These are phyloP conservation scores for Tachysurus vachellii DNA, from an alignment of 2,113 vertebrate genomes.

Conservation along the genomic window DNA sequence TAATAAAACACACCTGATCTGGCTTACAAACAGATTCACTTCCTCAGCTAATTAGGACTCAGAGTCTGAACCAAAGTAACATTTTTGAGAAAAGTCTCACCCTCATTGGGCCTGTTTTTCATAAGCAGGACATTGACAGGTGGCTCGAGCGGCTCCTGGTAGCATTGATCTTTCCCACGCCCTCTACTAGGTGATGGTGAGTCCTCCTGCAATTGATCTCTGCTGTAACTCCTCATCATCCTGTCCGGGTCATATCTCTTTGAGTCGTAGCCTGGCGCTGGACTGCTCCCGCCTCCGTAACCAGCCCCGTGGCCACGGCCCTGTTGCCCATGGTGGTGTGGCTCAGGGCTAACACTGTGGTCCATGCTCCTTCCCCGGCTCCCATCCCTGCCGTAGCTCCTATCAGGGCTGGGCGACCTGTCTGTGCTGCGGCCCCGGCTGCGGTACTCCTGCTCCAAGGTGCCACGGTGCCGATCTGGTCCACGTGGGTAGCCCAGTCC, in stretches of 20 bases:
- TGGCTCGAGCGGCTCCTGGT: constrained; percentile 68
- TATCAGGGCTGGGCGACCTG: constrained; percentile 74
- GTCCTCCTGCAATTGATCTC: constrained; percentile 69
- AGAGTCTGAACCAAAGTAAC: no score
- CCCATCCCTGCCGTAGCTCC: constrained; percentile 65
- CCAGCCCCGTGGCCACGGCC: constrained; percentile 67
- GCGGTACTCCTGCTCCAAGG: constrained; percentile 68
- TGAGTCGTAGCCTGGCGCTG: constrained; percentile 34
- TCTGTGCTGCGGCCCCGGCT: constrained; percentile 75
- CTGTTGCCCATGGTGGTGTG: constrained; percentile 66
- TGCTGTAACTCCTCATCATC: constrained; percentile 69
- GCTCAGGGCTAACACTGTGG: constrained; percentile 69
- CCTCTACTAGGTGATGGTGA: constrained; percentile 54
- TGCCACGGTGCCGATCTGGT: constrained; percentile 70
- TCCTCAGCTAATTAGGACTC: neutral
- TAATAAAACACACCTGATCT: neutral
- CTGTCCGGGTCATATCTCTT: constrained; percentile 56
- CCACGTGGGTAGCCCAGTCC: constrained; percentile 78
- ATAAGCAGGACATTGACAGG: constrained; percentile 85
- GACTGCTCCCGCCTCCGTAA: constrained; percentile 45
- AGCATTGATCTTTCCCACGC: constrained; percentile 62
- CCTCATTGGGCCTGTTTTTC: constrained; percentile 86
- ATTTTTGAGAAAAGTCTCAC: constrained; percentile 59
- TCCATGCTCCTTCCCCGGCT: constrained; percentile 75
- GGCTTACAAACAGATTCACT: neutral